Conservation (phyloP, 2,888 invertebrate genomes). For the Cylloceria caligata region DNA sequence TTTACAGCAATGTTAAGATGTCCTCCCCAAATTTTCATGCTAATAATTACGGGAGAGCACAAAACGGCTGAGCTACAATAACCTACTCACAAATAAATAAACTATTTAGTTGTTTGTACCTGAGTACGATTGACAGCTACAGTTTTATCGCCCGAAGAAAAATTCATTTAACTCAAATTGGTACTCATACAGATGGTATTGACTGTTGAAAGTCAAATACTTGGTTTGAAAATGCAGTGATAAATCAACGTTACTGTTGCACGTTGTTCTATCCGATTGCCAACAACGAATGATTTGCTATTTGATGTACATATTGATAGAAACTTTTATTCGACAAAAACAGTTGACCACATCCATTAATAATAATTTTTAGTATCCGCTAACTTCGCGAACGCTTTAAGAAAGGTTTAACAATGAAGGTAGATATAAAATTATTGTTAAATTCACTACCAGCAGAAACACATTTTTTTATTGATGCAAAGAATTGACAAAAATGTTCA, state of each 20-base stretch:
- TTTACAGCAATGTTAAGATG: no score
- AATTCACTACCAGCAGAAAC: no score
- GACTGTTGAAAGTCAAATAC: constrained; percentile 1
- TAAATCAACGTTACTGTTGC: background rate
- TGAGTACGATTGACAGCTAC: background rate
- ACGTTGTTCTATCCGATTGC: background rate
- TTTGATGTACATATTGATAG: background rate
- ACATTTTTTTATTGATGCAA: no score
- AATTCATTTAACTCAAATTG: background rate
- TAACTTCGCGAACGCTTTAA: no score
- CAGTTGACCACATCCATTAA: background rate
- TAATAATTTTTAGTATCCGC: background rate
- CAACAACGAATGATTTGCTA: background rate
- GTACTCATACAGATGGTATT: background rate
- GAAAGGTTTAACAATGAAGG: no score
- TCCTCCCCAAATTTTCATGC: no score
- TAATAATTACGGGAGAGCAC: no score
- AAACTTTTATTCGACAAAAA: background rate
- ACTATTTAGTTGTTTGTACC: background rate
- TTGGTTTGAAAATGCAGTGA: background rate
- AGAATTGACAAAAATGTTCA: background rate
- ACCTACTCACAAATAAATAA: background rate
- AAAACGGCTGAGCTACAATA: no score
- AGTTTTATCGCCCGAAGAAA: background rate
- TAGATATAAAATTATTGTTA: no score